Conservation (phyloP, 2,113 vertebrate genomes). For the Aplodontia rufa region DNA sequence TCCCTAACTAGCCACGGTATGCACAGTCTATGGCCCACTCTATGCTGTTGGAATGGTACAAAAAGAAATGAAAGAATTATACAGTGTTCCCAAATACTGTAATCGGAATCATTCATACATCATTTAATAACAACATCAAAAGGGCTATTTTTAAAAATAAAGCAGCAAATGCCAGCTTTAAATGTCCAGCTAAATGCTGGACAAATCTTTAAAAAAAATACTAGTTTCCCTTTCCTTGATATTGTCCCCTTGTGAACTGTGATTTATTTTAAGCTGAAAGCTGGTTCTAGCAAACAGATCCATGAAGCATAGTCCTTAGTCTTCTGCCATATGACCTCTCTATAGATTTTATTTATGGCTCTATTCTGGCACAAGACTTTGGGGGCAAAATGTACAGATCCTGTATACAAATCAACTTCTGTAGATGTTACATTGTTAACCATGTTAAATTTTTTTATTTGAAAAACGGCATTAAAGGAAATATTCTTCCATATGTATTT, state of each 20-base stretch:
- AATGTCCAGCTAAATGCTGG: conserved; percentile 13
- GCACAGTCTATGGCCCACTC: background rate
- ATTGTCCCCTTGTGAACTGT: conserved; percentile 36
- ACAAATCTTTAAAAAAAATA: background rate
- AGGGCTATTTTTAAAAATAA: conserved; percentile 42
- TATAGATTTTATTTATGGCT: conserved; percentile 47
- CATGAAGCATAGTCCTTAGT: background rate
- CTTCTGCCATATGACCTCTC: background rate
- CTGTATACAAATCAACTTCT: conserved; percentile 44
- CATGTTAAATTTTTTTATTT: conserved; percentile 45
- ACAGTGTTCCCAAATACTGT: background rate
- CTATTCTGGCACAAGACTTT: background rate
- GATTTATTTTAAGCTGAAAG: conserved; percentile 53
- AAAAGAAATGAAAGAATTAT: conserved; percentile 6
- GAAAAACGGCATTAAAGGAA: conserved; percentile 49
- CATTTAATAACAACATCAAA: background rate
- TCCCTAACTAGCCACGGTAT: background rate
- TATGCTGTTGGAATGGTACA: background rate
- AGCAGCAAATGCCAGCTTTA: conserved; percentile 20
- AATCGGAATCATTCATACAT: background rate
- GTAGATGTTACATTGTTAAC: conserved; percentile 17
- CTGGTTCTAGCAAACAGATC: conserved; percentile 19
- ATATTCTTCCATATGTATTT: conserved; percentile 49
- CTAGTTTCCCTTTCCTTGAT: conserved; percentile 11
- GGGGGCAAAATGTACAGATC: conserved; percentile 47